Evolutionary conservation across 2,888 invertebrate genomes (phyloP).

Genomic region (Noctua janthe): DNA sequence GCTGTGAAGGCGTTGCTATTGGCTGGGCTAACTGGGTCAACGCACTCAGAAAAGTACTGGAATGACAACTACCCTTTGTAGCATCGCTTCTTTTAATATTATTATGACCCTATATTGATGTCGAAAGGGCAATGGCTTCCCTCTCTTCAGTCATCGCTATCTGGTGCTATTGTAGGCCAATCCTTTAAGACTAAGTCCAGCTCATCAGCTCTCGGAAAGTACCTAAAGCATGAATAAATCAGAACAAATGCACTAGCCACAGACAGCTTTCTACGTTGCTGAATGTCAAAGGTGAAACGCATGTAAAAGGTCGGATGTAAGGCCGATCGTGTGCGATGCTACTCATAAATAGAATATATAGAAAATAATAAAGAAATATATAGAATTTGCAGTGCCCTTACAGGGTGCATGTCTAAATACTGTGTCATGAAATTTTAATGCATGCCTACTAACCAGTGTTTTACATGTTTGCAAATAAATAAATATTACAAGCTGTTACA

Average conservation of each 20-base stretch:
- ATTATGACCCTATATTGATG: no score
- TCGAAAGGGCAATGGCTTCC: background rate
- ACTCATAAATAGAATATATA: background rate
- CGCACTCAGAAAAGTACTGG: background rate
- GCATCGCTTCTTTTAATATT: background rate
- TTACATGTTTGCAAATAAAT: no score
- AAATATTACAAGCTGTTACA: background rate
- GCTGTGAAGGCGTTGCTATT: no score
- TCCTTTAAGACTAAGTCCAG: background rate
- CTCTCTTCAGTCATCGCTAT: background rate
- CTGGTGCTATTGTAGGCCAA: background rate
- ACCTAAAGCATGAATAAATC: background rate
- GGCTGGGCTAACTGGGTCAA: background rate
- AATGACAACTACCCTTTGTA: background rate
- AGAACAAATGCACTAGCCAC: background rate
- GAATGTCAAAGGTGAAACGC: constrained; percentile 13
- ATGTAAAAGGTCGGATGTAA: background rate
- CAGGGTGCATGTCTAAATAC: no score
- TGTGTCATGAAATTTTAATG: no score
- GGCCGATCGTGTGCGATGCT: background rate
- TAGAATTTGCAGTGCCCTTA: no score
- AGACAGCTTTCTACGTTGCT: constrained; percentile 6
- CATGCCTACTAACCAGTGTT: no score
- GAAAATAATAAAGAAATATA: no score
- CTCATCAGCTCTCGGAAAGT: background rate